Base-by-base conservation (phyloP, 2,888 invertebrate species). In the Tromatobia lineatoria region DNA sequence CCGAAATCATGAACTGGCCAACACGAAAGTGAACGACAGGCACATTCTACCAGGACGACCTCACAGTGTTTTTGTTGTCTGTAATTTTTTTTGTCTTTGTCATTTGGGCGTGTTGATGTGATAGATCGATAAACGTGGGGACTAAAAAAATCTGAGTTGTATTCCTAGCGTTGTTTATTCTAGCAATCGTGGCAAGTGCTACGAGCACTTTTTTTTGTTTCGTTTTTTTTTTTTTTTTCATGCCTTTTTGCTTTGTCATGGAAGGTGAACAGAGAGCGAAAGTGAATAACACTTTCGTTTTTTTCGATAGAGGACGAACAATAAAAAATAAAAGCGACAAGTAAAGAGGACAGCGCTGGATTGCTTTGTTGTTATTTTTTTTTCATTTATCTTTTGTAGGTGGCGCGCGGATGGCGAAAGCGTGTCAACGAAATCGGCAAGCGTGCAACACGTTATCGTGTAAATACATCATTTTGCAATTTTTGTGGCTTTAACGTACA, bases 231-330 rank as follows among this genome's bases (percentile, higher is more conserved):
- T 84, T 80, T 70, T 81, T 74, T 69, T 74, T 78, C 80, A 61
- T 71, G 69, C 70, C 42, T 50, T 81, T 78, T 84, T 80, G 73
- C 79, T 75, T 64, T 47, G 45, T 71, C 57, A 59, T 64, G 69
- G 78, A 81, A 75, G 79, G 86, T 87, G 29, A 88, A 90, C 89
- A 88, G 91, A 91, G 88, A 92, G 88, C 87, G 92, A 92, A 89
- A 92, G 92, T 91, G 91, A 89, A 90, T 89, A 83, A 87, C 84
- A 88, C 88, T 90, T 89, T 91, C 91, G 86, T 81, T 89, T 88
- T 84, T 73, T 75, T 71, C 71, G 75, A 81, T 81, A 23, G 66
- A 79, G 71, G 50, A 42, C 79, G 85, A 74, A 66, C 54, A 85
- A 81, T 81, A 76, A 45, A 57, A 61, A 83, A 79, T 75, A 78